A percentile compares a stretch with the other conserved stretches of the same genome.
These are phyloP conservation scores for Lysandra bellargus DNA, from an alignment of 2,888 invertebrate species.

Conservation along the genomic window DNA sequence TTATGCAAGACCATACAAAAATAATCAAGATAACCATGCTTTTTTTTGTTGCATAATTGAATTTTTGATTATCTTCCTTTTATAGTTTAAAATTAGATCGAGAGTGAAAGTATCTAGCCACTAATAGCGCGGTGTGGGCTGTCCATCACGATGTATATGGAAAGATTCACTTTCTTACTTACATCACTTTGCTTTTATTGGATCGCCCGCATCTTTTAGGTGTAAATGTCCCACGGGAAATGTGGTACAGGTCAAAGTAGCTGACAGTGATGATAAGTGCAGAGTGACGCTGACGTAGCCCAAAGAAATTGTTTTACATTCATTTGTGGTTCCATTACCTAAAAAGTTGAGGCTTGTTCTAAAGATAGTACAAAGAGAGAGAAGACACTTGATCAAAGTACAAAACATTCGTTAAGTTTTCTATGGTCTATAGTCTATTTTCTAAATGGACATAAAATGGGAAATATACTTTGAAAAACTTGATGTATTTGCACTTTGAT, in stretches of 20 bases:
- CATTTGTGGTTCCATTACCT: too few relatives aligned
- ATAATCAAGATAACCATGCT: neutral
- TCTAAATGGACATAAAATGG: too few relatives aligned
- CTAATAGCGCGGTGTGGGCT: constrained; percentile 12
- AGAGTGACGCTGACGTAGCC: too few relatives aligned
- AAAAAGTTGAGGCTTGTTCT: too few relatives aligned
- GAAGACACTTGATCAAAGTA: too few relatives aligned
- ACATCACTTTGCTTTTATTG: neutral
- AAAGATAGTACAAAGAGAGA: too few relatives aligned
- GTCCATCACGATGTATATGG: constrained; percentile 19
- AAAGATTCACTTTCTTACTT: constrained; percentile 21
- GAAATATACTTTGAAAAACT: too few relatives aligned
- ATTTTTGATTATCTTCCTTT: constrained; percentile 14
- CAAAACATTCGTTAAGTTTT: too few relatives aligned
- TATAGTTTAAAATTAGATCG: constrained; percentile 7
- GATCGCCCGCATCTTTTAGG: neutral
- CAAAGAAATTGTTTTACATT: too few relatives aligned
- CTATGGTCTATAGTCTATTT: too few relatives aligned
- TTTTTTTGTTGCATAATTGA: constrained; percentile 9
- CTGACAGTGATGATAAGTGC: neutral
- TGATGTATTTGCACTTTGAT: too few relatives aligned
- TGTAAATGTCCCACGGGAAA: neutral
- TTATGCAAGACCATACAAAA: neutral
- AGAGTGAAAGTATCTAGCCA: constrained; percentile 6
- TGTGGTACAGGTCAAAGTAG: neutral